Evolutionary conservation across 2,888 invertebrate genomes (phyloP).

Genomic region (Trichopoda pennipes): DNA sequence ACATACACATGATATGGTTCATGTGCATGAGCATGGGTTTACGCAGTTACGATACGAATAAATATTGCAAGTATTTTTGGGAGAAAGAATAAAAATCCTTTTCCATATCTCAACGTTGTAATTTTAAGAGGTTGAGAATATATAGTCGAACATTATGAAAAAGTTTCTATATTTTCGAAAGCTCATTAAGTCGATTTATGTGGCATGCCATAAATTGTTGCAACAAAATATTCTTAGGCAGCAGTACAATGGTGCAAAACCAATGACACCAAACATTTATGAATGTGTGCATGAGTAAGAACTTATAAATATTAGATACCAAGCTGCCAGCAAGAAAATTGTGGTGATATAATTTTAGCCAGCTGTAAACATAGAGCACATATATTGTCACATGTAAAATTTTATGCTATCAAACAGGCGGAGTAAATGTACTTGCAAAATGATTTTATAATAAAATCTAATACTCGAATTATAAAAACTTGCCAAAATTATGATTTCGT

Average conservation of each 20-base stretch:
- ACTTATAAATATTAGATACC: conserved; percentile 25
- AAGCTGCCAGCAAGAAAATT: conserved; percentile 38
- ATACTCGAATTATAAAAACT: conserved; percentile 31
- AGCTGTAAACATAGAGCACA: conserved; percentile 20
- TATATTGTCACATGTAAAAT: conserved; percentile 51
- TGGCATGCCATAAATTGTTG: conserved; percentile 67
- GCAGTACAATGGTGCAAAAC: conserved; percentile 45
- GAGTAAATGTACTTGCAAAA: conserved; percentile 51
- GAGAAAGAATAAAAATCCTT: conserved; percentile 17
- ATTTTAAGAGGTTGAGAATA: conserved; percentile 55
- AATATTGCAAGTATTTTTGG: conserved; percentile 36
- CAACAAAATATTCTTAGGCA: conserved; percentile 54
- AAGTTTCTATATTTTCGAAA: conserved; percentile 55
- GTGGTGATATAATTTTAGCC: conserved; percentile 39
- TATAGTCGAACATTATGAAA: conserved; percentile 52
- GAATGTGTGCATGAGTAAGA: background rate
- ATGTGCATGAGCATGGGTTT: background rate
- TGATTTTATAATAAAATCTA: conserved; percentile 42
- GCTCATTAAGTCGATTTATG: conserved; percentile 69
- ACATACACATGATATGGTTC: background rate
- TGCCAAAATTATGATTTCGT: conserved; percentile 43
- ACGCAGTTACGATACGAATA: conserved; percentile 32
- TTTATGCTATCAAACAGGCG: conserved; percentile 28
- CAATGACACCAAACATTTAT: conserved; percentile 46
- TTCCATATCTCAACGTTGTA: conserved; percentile 63